phyloP scores from a whole-genome alignment of 2,797 vertebrate species.

The Morelia viridis region DNA sequence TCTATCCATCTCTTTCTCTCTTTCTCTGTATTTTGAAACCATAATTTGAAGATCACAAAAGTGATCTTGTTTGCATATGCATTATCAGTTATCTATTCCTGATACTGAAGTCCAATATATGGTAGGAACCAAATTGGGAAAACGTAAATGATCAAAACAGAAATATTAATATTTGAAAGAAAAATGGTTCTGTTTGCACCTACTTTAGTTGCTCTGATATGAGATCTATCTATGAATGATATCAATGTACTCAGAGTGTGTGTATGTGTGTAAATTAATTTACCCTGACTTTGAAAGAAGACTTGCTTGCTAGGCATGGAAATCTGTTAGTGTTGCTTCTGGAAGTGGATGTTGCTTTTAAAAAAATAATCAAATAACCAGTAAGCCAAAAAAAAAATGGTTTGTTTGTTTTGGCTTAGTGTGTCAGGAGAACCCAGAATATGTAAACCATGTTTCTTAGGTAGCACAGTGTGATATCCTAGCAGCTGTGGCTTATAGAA shows the following conservation, averaged over 20 bases:
- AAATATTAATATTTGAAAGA: neutral
- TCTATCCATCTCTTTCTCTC: neutral
- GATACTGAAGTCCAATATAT: neutral
- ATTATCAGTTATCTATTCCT: neutral
- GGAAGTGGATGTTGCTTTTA: neutral
- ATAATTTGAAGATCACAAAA: neutral
- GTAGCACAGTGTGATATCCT: neutral
- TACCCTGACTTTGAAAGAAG: neutral
- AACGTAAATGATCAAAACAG: neutral
- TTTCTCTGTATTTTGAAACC: neutral
- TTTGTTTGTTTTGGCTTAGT: neutral
- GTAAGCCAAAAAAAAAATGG: neutral
- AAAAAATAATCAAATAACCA: neutral
- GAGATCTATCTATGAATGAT: neutral
- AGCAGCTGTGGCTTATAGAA: neutral
- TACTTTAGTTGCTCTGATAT: too few relatives aligned
- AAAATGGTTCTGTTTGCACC: neutral
- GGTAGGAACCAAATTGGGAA: neutral
- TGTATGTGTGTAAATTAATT: neutral
- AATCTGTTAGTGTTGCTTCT: neutral
- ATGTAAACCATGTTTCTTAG: neutral
- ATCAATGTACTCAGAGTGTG: neutral
- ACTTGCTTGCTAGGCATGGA: neutral
- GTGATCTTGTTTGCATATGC: neutral
- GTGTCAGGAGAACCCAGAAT: neutral